A percentile compares a stretch with the other conserved stretches of the same genome.
These are phyloP conservation scores for Pseudomugil gertrudae DNA, from an alignment of 2,797 vertebrate genomes.

Conservation along the genomic window DNA sequence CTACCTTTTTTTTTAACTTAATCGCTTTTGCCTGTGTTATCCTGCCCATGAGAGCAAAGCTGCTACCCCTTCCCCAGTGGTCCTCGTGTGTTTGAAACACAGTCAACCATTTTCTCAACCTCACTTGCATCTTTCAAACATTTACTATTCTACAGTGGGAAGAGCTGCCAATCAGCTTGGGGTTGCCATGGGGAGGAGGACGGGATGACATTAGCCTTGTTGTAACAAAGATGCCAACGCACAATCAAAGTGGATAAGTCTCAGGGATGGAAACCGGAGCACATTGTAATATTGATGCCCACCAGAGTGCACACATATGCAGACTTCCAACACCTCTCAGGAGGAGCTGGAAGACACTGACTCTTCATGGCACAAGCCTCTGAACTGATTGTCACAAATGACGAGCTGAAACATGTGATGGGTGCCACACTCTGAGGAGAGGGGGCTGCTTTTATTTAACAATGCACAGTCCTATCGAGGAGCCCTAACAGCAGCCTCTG, in stretches of 20 bases:
- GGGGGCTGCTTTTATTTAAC: slow-evolving; percentile 70
- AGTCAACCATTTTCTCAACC: slow-evolving; percentile 52
- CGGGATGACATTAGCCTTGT: slow-evolving; percentile 36
- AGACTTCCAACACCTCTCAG: slow-evolving; percentile 47
- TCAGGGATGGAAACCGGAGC: slow-evolving; percentile 65
- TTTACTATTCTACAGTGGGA: slow-evolving; percentile 16
- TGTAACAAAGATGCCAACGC: slow-evolving; percentile 34
- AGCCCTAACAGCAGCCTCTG: slow-evolving; percentile 48
- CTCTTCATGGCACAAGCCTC: slow-evolving; percentile 48
- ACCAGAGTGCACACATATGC: slow-evolving; percentile 41
- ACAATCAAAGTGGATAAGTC: slow-evolving; percentile 68
- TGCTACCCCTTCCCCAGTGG: slow-evolving; percentile 34
- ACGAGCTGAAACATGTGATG: slow-evolving; percentile 35
- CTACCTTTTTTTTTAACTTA: slow-evolving; percentile 33
- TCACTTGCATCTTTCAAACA: slow-evolving; percentile 55
- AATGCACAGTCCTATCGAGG: slow-evolving; percentile 60
- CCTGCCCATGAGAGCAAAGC: slow-evolving; percentile 37
- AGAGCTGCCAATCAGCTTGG: slow-evolving; percentile 63
- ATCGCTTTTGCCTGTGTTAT: slow-evolving; percentile 19
- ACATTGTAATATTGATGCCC: slow-evolving; percentile 78
- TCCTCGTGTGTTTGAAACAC: slow-evolving; percentile 27
- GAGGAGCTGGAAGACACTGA: slow-evolving; percentile 53
- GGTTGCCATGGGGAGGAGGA: slow-evolving; percentile 53
- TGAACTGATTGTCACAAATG: slow-evolving; percentile 67
- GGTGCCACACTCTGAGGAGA: slow-evolving; percentile 27